Conservation (phyloP, 2,888 invertebrate species). For the Mamestra brassicae region DNA sequence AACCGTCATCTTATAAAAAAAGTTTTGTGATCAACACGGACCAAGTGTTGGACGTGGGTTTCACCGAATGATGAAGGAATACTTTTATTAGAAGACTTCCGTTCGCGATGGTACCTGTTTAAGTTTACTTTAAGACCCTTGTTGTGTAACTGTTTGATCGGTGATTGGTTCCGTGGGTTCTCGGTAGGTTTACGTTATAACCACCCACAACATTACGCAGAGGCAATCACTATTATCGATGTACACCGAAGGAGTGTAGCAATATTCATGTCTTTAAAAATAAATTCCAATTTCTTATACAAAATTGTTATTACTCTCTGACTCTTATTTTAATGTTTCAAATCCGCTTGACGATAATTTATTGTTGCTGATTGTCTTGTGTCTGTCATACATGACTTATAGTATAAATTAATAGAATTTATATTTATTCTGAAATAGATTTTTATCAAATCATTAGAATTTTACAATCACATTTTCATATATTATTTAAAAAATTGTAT, state of each 20-base stretch:
- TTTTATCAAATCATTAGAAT: no score
- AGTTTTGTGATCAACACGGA: constrained; percentile 55
- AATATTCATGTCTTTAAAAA: no score
- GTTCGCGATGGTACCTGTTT: constrained; percentile 13
- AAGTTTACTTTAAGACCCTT: not conserved
- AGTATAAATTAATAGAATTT: no score
- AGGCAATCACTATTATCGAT: not conserved
- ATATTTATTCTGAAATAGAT: no score
- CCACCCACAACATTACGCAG: not conserved
- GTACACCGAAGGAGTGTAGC: not conserved
- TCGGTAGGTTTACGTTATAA: not conserved
- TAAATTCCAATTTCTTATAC: no score
- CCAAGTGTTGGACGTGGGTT: constrained; percentile 35
- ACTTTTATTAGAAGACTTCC: constrained; percentile 27
- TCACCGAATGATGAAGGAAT: constrained; percentile 15
- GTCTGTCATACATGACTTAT: no score
- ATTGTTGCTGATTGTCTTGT: no score
- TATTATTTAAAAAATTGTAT: no score
- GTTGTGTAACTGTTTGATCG: constrained; percentile 4
- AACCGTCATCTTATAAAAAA: constrained; percentile 58
- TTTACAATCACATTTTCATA: no score
- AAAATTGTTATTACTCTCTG: no score
- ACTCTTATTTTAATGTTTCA: no score
- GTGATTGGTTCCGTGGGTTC: constrained; percentile 2
- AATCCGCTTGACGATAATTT: no score